These are phyloP conservation scores for Halcyon badia DNA, from an alignment of 2,797 vertebrate species.

Conservation along the genomic window DNA sequence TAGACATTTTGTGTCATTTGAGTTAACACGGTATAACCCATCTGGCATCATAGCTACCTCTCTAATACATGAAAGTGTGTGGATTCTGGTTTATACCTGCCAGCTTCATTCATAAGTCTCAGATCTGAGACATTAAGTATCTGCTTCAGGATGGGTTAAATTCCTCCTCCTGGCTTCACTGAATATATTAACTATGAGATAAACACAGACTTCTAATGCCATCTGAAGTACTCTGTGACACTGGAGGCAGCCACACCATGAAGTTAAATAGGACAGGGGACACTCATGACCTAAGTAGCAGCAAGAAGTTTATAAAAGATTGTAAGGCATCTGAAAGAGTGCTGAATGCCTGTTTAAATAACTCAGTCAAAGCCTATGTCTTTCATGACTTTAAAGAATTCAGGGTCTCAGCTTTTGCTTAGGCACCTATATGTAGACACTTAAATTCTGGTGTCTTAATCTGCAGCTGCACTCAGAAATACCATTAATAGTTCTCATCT, in stretches of 20 bases:
- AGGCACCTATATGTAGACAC: fast-evolving
- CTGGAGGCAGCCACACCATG: not conserved
- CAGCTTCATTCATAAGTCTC: not conserved
- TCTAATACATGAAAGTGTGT: not conserved
- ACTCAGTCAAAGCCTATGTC: not conserved
- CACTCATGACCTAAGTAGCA: not conserved
- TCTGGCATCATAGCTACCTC: not conserved
- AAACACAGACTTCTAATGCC: not conserved
- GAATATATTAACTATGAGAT: not conserved
- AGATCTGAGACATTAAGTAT: not conserved
- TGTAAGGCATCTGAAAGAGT: not conserved
- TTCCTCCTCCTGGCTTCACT: not conserved
- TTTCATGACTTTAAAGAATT: not conserved
- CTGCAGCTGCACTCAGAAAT: not conserved
- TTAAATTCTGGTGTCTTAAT: not conserved
- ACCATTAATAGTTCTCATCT: not conserved
- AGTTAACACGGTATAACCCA: not conserved
- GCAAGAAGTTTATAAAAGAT: not conserved
- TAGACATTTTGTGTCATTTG: not conserved
- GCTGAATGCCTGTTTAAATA: not conserved
- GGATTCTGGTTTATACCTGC: not conserved
- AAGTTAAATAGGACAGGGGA: not conserved
- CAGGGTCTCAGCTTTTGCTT: not conserved
- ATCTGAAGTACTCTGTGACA: not conserved
- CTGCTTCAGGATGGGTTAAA: not conserved